phyloP scores from a whole-genome alignment of 2,113 vertebrate genomes.

The Campylomormyrus numenius region DNA sequence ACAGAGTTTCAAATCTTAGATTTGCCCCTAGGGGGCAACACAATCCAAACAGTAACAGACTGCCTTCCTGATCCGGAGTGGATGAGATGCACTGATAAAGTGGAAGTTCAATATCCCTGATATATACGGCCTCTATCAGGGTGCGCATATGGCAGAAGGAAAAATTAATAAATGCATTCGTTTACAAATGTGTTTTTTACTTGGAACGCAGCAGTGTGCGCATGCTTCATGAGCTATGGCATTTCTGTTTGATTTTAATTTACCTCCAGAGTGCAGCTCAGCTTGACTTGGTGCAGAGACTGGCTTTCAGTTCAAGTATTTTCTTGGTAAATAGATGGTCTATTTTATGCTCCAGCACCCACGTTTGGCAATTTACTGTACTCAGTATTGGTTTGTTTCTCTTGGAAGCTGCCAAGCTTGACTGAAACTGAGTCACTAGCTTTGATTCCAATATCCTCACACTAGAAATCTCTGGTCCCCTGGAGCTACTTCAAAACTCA shows the following conservation, averaged over 20 bases:
- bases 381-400: conserved; percentile 14
- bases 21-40: not conserved
- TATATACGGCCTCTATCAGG: not conserved
- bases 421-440: not conserved
- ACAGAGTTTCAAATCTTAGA: not conserved
- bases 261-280: not conserved
- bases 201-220: not conserved
- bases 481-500: not conserved
- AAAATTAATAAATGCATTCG: conserved; percentile 1
- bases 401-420: not conserved
- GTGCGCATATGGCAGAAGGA: not conserved
- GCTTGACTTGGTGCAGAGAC: not conserved
- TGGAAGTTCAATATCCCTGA: not conserved
- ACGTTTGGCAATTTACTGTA: conserved; percentile 11
- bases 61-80: not conserved
- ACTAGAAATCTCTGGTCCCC: not conserved
- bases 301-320: not conserved
- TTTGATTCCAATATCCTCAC: not conserved
- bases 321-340: conserved; percentile 17
- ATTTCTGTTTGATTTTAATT: conserved; percentile 16
- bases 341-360: conserved; percentile 14
- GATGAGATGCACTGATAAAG: not conserved
- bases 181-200: not conserved
- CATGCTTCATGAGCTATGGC: not conserved
- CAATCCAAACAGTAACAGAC: not conserved